phyloP scores from a whole-genome alignment of 2,113 vertebrate genomes.

The Perca schrenkii region DNA sequence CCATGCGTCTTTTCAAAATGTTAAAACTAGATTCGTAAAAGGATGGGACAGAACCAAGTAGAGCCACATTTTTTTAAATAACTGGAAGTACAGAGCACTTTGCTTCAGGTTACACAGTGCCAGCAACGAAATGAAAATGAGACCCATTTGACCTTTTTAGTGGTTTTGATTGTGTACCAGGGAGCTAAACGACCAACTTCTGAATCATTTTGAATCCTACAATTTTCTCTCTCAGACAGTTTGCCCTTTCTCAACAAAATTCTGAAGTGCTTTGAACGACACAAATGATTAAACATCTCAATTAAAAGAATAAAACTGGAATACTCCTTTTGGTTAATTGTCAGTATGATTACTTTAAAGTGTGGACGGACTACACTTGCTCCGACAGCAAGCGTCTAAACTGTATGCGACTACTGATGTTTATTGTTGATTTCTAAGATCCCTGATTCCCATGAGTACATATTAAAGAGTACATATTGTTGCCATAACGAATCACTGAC shows the following conservation, averaged over 20 bases:
- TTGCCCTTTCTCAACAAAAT: not conserved
- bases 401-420: constrained; percentile 66
- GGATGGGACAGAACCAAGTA: not conserved
- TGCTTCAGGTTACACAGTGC: not conserved
- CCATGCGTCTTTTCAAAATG: not conserved
- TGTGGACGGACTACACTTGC: not conserved
- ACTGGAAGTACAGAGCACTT: constrained; percentile 38
- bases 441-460: constrained; percentile 1
- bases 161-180: not conserved
- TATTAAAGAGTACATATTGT: not conserved
- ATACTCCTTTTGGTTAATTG: not conserved
- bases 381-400: not conserved
- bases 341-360: not conserved
- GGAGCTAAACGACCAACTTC: not conserved
- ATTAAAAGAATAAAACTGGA: constrained; percentile 23
- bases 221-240: not conserved
- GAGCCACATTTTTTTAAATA: not conserved
- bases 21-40: constrained; percentile 29
- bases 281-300: constrained; percentile 26
- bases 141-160: not conserved
- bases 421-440: constrained; percentile 10
- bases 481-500: constrained; percentile 25
- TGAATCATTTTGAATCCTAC: not conserved
- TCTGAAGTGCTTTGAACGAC: not conserved
- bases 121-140: not conserved